A percentile compares a stretch with the other conserved stretches of the same genome.
Conservation (phyloP, 2,888 invertebrate species). For the Bellardia bayeri region DNA sequence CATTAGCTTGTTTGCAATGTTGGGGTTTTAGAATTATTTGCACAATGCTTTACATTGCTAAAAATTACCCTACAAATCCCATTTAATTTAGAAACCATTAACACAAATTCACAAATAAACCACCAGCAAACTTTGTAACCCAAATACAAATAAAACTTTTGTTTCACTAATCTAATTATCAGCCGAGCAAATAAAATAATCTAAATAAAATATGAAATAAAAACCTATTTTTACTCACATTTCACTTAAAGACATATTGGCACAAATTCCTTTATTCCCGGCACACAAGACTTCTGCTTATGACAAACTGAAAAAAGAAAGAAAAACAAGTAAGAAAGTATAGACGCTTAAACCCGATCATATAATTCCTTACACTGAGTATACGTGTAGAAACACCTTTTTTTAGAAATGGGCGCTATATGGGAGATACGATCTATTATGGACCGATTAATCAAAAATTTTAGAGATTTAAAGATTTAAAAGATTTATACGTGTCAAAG, state of each 20-base stretch:
- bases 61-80: background rate
- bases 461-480: too few species aligned
- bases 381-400: too few species aligned
- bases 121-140: background rate
- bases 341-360: too few species aligned
- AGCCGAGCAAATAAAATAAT: background rate
- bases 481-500: too few species aligned
- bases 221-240: background rate
- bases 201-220: background rate
- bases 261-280: background rate
- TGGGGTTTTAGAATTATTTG: too few species aligned
- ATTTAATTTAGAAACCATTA: background rate
- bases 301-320: background rate
- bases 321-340: background rate
- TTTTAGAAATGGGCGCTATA: too few species aligned
- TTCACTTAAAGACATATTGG: slow-evolving; percentile 1
- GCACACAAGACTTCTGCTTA: background rate
- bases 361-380: too few species aligned
- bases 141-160: background rate
- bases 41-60: background rate
- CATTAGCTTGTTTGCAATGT: too few species aligned
- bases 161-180: background rate
- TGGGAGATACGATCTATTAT: too few species aligned
- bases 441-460: too few species aligned
- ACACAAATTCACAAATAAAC: background rate